Evolutionary conservation across 2,888 invertebrate species (phyloP).

Genomic region (Cacoxenus indagator): DNA sequence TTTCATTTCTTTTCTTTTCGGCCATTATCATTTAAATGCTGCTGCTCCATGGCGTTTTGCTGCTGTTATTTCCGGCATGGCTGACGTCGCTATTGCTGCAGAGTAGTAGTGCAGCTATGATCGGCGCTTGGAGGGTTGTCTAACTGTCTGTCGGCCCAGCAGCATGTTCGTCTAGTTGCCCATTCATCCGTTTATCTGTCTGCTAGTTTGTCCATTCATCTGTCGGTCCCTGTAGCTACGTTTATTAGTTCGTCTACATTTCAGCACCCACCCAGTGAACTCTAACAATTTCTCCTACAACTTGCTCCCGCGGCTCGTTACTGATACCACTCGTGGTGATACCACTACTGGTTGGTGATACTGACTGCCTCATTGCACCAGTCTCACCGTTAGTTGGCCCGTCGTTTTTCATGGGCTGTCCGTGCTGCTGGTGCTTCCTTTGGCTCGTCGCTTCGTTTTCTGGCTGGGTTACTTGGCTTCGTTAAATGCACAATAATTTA

Average conservation of each 20-base stretch:
- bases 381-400: neutral
- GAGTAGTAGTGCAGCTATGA: neutral
- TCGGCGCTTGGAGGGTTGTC: neutral
- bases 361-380: neutral
- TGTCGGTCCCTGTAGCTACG: neutral
- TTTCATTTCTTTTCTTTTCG: neutral
- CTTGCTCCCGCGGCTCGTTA: neutral
- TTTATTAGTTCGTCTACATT: slow-evolving; percentile 19
- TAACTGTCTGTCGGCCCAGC: neutral
- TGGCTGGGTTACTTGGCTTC: slow-evolving; percentile 40
- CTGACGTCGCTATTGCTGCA: neutral
- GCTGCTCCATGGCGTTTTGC: slow-evolving; percentile 1
- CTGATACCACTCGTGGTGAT: neutral
- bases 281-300: neutral
- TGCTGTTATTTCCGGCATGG: neutral
- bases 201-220: neutral
- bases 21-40: slow-evolving; percentile 26
- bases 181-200: neutral
- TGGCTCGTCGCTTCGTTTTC: neutral
- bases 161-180: neutral
- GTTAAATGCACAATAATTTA: slow-evolving; percentile 52
- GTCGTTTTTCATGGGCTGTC: neutral
- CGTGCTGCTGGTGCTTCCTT: neutral
- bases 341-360: slow-evolving; percentile 3
- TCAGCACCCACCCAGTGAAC: slow-evolving; percentile 5